Evolutionary conservation across 1,140 invertebrate genomes (phyloP).

Genomic region (Zaprionus kolodkinae): DNA sequence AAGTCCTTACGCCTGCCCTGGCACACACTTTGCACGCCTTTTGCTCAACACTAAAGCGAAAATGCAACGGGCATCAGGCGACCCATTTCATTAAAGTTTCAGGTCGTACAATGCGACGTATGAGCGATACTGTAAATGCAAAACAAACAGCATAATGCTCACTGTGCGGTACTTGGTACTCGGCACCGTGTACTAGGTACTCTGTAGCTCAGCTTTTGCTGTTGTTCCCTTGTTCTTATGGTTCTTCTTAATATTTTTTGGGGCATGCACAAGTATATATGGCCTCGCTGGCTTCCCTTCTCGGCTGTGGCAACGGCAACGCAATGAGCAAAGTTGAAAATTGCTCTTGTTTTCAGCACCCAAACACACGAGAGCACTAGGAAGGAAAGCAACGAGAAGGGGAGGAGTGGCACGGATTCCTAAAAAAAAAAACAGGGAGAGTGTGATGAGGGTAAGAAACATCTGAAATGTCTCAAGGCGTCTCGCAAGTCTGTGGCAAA

Average conservation of each 20-base stretch:
- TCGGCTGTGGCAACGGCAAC: slow-evolving; percentile 15
- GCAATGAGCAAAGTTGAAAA: slow-evolving; percentile 66
- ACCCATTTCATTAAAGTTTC: slow-evolving; percentile 71
- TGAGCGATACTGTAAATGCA: slow-evolving; percentile 55
- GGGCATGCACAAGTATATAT: slow-evolving; percentile 44
- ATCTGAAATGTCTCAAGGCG: slow-evolving; percentile 58
- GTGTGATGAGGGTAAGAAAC: not conserved
- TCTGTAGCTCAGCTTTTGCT: not conserved
- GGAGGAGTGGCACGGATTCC: not conserved
- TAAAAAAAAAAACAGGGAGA: not conserved
- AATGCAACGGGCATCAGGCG: slow-evolving; percentile 15
- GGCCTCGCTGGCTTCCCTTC: slow-evolving; percentile 22
- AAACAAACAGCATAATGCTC: slow-evolving; percentile 32
- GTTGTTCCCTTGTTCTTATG: slow-evolving; percentile 14
- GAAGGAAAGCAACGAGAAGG: not conserved
- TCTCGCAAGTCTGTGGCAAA: slow-evolving; percentile 26
- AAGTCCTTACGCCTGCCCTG: slow-evolving; percentile 46
- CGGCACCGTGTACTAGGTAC: not conserved
- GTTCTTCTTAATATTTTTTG: slow-evolving; percentile 37
- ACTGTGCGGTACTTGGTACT: slow-evolving; percentile 7
- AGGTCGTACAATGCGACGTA: slow-evolving; percentile 52
- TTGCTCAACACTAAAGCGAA: not conserved
- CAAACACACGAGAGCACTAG: slow-evolving; percentile 7
- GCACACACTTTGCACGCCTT: not conserved
- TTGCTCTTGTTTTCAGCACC: slow-evolving; percentile 50